Base-by-base conservation (phyloP, 1,140 invertebrate species). In the Coptotermes formosanus region DNA sequence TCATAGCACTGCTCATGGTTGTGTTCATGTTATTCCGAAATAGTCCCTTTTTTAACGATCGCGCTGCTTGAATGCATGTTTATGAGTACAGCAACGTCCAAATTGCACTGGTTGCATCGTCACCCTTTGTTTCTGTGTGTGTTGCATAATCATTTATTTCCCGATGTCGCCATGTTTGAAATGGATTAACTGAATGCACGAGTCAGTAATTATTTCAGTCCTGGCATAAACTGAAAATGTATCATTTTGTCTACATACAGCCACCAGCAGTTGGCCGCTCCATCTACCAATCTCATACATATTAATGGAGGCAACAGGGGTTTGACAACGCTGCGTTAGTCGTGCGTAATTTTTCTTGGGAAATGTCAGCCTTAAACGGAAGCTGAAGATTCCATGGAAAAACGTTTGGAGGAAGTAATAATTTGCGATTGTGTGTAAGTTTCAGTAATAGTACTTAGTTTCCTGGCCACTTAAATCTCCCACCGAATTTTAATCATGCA, bases 141-240 rank as follows among this genome's bases (percentile, higher is more conserved):
- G 64, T 30, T 75, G 7, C 25, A 30, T 75, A 11, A 30, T 30
- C 4, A 30, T 30, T 75, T 75, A 75, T 75, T 75, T 30, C 2
- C n/a, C 6, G 64, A 30, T 30, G 64, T 75, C 64, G 25, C 64
- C n/a, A 30, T 30, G 64, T 75, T 30, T 75, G 64, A 75, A 75
- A 75, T 30, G 64, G 25, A 75, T 75, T 30, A 75, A 75, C 64
- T 75, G 25, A 9, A 30, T n/a, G 1, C 64, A 75, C 64, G 64
- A 75, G 64, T 75, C 64, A 75, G n/a, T 75, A 75, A 75, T 75
- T 75, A 75, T 75, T 75, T 75, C n/a, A 75, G 64, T 30, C 9
- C 25, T n/a, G n/a, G 64, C 64, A 75, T 75, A 75, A 75, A 75
- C 64, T 75, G 64, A 75, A 75, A 75, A 75, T 75, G n/a, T 75